Evolutionary conservation across 2,113 vertebrate species (phyloP).

Genomic region (Panthera leo): DNA sequence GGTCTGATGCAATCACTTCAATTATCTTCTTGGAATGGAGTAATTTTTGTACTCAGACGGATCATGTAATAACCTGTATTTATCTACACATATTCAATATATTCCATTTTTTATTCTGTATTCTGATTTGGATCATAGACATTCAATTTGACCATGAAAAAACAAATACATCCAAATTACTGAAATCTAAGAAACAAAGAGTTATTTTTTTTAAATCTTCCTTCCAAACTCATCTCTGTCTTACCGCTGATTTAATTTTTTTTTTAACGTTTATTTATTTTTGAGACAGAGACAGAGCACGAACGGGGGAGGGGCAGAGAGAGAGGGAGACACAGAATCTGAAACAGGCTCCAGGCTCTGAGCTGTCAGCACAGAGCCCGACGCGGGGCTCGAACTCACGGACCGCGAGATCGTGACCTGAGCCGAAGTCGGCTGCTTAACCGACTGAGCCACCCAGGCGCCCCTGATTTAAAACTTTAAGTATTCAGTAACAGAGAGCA

Average conservation of each 20-base stretch:
- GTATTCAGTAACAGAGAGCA: neutral
- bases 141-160: neutral
- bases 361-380: no score
- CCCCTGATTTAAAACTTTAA: neutral
- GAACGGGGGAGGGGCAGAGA: no score
- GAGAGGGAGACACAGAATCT: no score
- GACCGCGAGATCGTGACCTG: fast-evolving
- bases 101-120: neutral
- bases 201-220: neutral
- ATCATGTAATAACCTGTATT: neutral
- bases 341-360: no score
- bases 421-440: no score
- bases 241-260: neutral
- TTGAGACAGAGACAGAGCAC: no score
- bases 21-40: neutral
- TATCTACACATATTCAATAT: neutral
- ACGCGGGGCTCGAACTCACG: no score
- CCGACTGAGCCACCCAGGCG: no score
- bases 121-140: neutral
- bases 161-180: neutral
- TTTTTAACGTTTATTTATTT: no score
- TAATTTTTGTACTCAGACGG: neutral
- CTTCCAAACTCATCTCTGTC: neutral
- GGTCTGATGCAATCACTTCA: neutral
- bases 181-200: neutral